Conservation (phyloP, 2,888 invertebrate species). For the Asteroscopus sphinx region DNA sequence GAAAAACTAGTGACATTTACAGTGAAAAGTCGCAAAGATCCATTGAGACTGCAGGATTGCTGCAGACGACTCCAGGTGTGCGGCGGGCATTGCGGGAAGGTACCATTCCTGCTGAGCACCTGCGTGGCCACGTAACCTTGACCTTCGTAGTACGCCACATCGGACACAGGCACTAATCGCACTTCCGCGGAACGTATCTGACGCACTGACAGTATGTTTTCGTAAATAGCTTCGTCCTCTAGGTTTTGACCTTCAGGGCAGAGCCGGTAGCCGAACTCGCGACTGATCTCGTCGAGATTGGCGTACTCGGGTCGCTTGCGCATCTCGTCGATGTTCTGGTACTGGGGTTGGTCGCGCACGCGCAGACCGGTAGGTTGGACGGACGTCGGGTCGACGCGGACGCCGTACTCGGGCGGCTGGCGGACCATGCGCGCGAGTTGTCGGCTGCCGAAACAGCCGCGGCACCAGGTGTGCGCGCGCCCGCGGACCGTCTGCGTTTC, state of each 20-base stretch:
- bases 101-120: slow-evolving; percentile 86
- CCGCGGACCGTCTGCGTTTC: slow-evolving; percentile 74
- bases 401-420: slow-evolving; percentile 81
- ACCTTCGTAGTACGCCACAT: slow-evolving; percentile 86
- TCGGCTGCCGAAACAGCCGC: slow-evolving; percentile 74
- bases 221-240: slow-evolving; percentile 88
- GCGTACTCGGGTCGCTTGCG: slow-evolving; percentile 87
- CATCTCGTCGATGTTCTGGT: slow-evolving; percentile 85
- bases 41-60: slow-evolving; percentile 79
- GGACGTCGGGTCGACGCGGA: slow-evolving; percentile 81
- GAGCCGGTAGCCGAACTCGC: slow-evolving; percentile 86
- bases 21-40: slow-evolving; percentile 80
- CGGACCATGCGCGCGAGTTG: slow-evolving; percentile 84
- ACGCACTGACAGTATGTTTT: slow-evolving; percentile 87
- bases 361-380: slow-evolving; percentile 77
- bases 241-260: slow-evolving; percentile 88
- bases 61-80: slow-evolving; percentile 86
- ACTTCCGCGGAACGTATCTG: slow-evolving; percentile 87
- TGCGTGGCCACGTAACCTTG: slow-evolving; percentile 88
- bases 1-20: slow-evolving; percentile 74
- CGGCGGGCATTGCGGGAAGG: slow-evolving; percentile 88
- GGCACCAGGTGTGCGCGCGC: slow-evolving; percentile 77
- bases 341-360: slow-evolving; percentile 85
- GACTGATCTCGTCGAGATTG: slow-evolving; percentile 86
- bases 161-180: slow-evolving; percentile 87